These are phyloP conservation scores for Plodia interpunctella DNA, from an alignment of 1,140 invertebrate genomes.

Conservation along the genomic window DNA sequence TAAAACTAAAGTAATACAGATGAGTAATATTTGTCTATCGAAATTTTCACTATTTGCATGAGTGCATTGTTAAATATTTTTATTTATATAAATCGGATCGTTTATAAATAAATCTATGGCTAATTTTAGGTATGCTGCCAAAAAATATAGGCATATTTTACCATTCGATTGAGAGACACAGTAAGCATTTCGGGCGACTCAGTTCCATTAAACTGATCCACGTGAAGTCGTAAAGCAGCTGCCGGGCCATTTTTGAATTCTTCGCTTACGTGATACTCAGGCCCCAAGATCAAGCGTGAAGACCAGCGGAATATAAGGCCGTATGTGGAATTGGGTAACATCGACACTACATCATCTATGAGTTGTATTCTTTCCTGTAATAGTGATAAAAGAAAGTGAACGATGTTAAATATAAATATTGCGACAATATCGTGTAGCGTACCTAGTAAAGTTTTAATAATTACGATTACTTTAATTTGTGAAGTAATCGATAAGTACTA, in stretches of 20 bases:
- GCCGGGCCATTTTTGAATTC: conserved; percentile 24
- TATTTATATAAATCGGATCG: no score
- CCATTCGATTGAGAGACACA: conserved; percentile 16
- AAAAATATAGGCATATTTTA: neutral
- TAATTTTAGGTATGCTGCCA: no score
- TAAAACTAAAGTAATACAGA: conserved; percentile 10
- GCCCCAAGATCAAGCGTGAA: conserved; percentile 36
- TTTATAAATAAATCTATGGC: no score
- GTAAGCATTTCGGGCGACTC: conserved; percentile 1
- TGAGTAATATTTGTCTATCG: no score
- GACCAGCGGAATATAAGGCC: conserved; percentile 43
- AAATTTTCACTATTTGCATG: no score
- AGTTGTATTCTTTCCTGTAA: conserved; percentile 39
- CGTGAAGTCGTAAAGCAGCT: conserved; percentile 26
- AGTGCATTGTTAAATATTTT: no score
- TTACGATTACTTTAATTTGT: no score
- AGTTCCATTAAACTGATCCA: conserved; percentile 28
- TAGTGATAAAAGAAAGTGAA: neutral
- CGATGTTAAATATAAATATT: neutral
- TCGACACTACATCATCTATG: conserved; percentile 30
- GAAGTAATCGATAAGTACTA: no score
- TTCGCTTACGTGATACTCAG: conserved; percentile 16
- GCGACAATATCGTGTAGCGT: no score
- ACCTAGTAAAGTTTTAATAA: no score
- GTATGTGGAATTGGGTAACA: conserved; percentile 34